Evolutionary conservation across 2,888 invertebrate species (phyloP).

Genomic region (Callyntrura sp.): DNA sequence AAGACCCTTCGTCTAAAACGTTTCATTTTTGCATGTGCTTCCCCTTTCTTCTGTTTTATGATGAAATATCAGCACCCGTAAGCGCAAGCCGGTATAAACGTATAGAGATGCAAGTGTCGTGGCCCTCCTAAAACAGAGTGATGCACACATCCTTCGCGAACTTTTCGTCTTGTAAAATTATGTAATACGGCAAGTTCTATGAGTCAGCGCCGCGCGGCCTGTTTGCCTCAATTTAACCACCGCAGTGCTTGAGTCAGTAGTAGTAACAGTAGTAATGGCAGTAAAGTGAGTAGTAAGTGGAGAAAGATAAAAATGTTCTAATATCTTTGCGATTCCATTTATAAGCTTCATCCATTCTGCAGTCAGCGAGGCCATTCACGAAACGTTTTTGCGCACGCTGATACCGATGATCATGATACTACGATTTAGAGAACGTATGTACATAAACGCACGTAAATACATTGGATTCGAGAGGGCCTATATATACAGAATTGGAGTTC

Average conservation of each 20-base stretch:
- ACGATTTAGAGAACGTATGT: neutral
- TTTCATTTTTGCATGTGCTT: conserved; percentile 47
- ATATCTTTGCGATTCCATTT: conserved; percentile 65
- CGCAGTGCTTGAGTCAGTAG: conserved; percentile 51
- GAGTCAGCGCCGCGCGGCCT: neutral
- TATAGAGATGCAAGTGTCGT: neutral
- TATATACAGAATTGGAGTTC: too few relatives aligned
- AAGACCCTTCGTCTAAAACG: conserved; percentile 34
- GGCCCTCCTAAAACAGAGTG: neutral
- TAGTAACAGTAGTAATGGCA: conserved; percentile 30
- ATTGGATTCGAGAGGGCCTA: too few relatives aligned
- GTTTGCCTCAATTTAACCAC: conserved; percentile 50
- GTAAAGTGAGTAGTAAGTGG: conserved; percentile 6
- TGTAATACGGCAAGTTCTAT: conserved; percentile 16
- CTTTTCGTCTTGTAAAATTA: neutral
- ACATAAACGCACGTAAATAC: neutral
- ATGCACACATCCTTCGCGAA: neutral
- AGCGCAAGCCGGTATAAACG: conserved; percentile 17
- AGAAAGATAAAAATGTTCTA: conserved; percentile 56
- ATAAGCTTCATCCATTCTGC: conserved; percentile 66
- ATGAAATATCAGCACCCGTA: conserved; percentile 20
- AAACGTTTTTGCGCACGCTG: conserved; percentile 47
- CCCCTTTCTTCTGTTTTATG: neutral
- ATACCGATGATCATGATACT: conserved; percentile 6
- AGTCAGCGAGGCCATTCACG: conserved; percentile 61